Percentiles rank a stretch among this genome's conserved stretches.
Evolutionary conservation across 2,888 invertebrate species (phyloP).

Genomic region (Therioaphis trifolii): DNA sequence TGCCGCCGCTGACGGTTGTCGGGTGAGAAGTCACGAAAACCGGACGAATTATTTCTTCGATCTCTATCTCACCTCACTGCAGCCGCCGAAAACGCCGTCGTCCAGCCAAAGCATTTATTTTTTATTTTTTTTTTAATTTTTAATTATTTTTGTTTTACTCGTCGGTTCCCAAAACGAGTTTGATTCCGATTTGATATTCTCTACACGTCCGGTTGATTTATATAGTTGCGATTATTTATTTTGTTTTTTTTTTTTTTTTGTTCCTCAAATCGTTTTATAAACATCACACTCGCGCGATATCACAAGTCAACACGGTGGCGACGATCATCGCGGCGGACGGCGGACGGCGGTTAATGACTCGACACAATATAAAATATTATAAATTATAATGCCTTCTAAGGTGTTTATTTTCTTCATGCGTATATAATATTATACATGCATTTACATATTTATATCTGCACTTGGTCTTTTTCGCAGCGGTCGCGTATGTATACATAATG

Average conservation of each 20-base stretch:
- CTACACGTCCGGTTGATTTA: not conserved
- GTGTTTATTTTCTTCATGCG: slow-evolving; percentile 12
- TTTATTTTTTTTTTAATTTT: not conserved
- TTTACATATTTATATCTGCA: no score
- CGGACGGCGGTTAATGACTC: slow-evolving; percentile 14
- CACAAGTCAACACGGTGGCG: not conserved
- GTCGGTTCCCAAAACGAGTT: slow-evolving; percentile 30
- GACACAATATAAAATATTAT: slow-evolving; percentile 16
- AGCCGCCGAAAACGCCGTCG: not conserved
- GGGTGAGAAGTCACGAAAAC: slow-evolving; percentile 25
- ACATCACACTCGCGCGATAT: not conserved
- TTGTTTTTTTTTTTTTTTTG: not conserved
- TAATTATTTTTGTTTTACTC: no score
- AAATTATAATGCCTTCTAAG: not conserved
- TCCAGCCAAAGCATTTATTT: not conserved
- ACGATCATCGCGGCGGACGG: not conserved
- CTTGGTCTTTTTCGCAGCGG: not conserved
- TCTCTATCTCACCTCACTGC: no score
- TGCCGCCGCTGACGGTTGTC: not conserved
- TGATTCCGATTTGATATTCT: slow-evolving; percentile 20
- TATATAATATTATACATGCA: no score
- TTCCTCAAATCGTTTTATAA: slow-evolving; percentile 11
- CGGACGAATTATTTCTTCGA: slow-evolving; percentile 34
- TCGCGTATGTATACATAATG: not conserved
- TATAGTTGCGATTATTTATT: slow-evolving; percentile 16